A percentile compares a stretch with the other conserved stretches of the same genome.
Evolutionary conservation across 2,113 vertebrate genomes (phyloP).

Genomic region (Antennarius striatus): DNA sequence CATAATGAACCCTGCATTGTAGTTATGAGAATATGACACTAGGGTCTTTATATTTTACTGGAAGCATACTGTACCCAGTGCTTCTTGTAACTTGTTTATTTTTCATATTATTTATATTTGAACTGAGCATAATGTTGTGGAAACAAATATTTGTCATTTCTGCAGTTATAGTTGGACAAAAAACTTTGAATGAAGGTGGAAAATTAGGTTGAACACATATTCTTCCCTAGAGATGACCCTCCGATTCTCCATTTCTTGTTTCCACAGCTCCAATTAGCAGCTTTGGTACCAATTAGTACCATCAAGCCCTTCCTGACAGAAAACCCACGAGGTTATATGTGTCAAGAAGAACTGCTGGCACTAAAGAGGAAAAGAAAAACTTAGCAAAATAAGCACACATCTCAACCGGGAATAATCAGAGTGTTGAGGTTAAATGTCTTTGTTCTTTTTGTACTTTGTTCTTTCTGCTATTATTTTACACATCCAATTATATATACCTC

Average conservation of each 20-base stretch:
- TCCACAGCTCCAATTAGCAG: constrained; percentile 75
- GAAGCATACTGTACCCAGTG: neutral
- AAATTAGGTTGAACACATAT: constrained; percentile 66
- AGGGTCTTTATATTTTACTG: neutral
- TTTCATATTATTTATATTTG: constrained; percentile 9
- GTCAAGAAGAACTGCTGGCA: constrained; percentile 56
- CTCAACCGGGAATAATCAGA: constrained; percentile 42
- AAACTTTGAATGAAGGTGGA: constrained; percentile 55
- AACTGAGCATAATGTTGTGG: constrained; percentile 43
- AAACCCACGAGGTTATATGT: constrained; percentile 62
- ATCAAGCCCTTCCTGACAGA: constrained; percentile 66
- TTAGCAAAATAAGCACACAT: constrained; percentile 32
- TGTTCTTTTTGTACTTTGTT: constrained; percentile 34
- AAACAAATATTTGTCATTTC: constrained; percentile 41
- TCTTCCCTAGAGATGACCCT: constrained; percentile 62
- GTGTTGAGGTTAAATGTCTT: constrained; percentile 46
- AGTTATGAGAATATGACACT: neutral
- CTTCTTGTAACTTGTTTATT: constrained; percentile 16
- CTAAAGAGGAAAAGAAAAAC: constrained; percentile 28
- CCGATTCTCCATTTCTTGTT: constrained; percentile 62
- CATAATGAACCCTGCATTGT: neutral
- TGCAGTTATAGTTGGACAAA: constrained; percentile 29
- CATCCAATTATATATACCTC: neutral
- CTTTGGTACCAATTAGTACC: constrained; percentile 77
- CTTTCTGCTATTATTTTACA: constrained; percentile 5